Conservation (phyloP, 2,113 vertebrate genomes). For the Electrona antarctica region DNA sequence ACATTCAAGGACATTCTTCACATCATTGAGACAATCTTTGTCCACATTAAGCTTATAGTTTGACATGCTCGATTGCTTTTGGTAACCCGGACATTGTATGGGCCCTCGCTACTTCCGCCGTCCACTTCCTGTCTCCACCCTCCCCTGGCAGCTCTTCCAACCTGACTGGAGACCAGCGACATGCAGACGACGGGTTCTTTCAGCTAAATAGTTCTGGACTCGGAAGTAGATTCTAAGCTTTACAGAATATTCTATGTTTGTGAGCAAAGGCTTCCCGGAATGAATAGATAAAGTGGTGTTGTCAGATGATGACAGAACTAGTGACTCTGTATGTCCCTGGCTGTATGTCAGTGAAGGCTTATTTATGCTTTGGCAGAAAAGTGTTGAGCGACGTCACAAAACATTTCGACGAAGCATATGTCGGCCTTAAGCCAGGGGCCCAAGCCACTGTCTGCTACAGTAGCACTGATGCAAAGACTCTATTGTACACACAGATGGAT, state of each 20-base stretch:
- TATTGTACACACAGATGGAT: slow-evolving; percentile 84
- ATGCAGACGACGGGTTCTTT: slow-evolving; percentile 43
- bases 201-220: slow-evolving; percentile 40
- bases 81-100: slow-evolving; percentile 46
- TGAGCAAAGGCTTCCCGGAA: slow-evolving; percentile 7
- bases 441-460: slow-evolving; percentile 73
- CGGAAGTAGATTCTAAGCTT: slow-evolving; percentile 31
- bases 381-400: too few relatives aligned
- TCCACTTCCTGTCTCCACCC: slow-evolving; percentile 37
- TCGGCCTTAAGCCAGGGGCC: slow-evolving; percentile 44
- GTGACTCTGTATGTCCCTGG: slow-evolving; percentile 55
- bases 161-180: slow-evolving; percentile 64
- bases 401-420: too few relatives aligned
- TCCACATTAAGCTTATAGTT: slow-evolving; percentile 17
- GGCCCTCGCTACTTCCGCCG: slow-evolving; percentile 53
- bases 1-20: slow-evolving; percentile 11
- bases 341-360: slow-evolving; percentile 26
- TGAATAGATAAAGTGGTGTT: slow-evolving; percentile 30
- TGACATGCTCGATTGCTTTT: slow-evolving; percentile 55
- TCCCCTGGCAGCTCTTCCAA: slow-evolving; percentile 48
- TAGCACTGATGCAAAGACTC: slow-evolving; percentile 82
- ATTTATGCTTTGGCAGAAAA: too few relatives aligned
- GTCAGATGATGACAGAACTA: slow-evolving; percentile 37
- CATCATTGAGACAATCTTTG: slow-evolving; percentile 28
- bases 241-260: slow-evolving; percentile 29